phyloP scores from a whole-genome alignment of 2,113 vertebrate species.

The Neoarius graeffei region DNA sequence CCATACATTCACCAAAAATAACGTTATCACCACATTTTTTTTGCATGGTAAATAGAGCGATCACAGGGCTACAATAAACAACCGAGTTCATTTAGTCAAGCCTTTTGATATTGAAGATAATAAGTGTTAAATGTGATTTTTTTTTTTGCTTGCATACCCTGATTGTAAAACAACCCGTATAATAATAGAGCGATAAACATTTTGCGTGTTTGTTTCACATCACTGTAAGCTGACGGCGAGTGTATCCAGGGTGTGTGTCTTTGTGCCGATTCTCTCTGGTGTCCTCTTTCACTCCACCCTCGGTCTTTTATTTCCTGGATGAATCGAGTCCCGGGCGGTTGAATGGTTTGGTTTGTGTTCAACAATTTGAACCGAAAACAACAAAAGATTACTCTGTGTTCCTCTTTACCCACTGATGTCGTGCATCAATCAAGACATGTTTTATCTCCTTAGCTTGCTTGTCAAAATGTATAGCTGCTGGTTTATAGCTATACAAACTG shows the following conservation, averaged over 20 bases:
- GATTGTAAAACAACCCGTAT: too few relatives aligned
- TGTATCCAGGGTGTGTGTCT: not conserved
- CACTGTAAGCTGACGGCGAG: not conserved
- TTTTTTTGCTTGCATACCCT: too few relatives aligned
- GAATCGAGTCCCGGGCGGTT: not conserved
- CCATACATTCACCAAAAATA: too few relatives aligned
- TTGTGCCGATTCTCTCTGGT: not conserved
- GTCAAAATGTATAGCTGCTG: not conserved
- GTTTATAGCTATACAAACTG: not conserved
- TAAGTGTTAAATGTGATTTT: too few relatives aligned
- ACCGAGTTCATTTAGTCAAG: too few relatives aligned
- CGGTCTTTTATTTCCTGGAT: not conserved
- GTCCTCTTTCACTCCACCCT: not conserved
- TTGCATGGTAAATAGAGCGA: too few relatives aligned
- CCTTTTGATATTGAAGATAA: too few relatives aligned
- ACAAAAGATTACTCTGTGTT: not conserved
- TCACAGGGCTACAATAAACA: too few relatives aligned
- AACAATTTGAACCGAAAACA: not conserved
- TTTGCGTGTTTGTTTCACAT: not conserved
- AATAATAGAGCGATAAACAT: too few relatives aligned
- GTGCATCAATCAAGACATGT: not conserved
- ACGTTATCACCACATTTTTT: too few relatives aligned
- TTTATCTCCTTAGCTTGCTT: not conserved
- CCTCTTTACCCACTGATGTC: not conserved
- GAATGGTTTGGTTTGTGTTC: not conserved